phyloP scores from a whole-genome alignment of 2,888 invertebrate genomes.

The Xestoiulus laeticollis region DNA sequence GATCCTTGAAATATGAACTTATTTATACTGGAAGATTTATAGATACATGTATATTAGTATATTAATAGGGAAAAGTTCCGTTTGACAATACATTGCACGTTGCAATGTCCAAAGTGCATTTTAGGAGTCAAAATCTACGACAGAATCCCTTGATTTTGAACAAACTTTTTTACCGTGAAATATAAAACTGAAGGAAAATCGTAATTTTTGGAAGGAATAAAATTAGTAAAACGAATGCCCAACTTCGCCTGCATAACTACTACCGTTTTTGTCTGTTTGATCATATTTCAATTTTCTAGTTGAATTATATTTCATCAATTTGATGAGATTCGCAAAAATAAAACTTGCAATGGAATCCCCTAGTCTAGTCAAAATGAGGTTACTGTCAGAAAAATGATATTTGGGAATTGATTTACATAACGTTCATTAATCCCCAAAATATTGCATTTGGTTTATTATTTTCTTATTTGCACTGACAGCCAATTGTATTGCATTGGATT shows the following conservation, averaged over 20 bases:
- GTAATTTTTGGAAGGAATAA: neutral
- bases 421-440: neutral
- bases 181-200: neutral
- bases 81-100: neutral
- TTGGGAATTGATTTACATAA: neutral
- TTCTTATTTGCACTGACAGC: neutral
- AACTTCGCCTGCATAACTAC: neutral
- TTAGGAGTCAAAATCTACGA: neutral
- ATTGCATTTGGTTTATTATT: neutral
- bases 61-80: neutral
- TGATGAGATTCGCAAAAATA: neutral
- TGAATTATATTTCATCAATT: neutral
- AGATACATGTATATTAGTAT: neutral
- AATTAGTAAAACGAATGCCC: neutral
- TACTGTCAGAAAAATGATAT: neutral
- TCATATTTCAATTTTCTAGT: neutral
- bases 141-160: neutral
- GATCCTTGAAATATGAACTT: neutral
- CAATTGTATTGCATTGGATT: neutral
- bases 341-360: constrained; percentile 15
- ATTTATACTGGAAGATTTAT: constrained; percentile 7
- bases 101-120: neutral
- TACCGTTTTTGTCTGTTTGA: neutral
- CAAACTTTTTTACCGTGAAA: neutral
- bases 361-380: constrained; percentile 34